phyloP scores from a whole-genome alignment of 2,113 vertebrate genomes.

The Bettongia penicillata region DNA sequence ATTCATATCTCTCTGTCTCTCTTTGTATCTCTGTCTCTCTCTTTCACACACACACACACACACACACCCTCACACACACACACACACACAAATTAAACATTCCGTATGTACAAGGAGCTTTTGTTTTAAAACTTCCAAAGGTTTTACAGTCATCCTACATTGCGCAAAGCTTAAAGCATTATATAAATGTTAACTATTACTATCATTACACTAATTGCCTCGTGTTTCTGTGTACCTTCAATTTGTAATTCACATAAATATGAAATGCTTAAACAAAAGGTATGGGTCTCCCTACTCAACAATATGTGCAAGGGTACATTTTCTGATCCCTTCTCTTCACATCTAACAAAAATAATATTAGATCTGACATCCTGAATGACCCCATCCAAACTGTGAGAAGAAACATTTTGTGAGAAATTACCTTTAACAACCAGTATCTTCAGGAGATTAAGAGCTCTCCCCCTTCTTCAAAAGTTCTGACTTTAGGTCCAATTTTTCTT shows the following conservation, averaged over 20 bases:
- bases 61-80: neutral
- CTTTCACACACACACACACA: neutral
- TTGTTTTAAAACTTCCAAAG: neutral
- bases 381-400: neutral
- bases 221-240: neutral
- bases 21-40: neutral
- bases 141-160: neutral
- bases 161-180: neutral
- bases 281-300: neutral
- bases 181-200: neutral
- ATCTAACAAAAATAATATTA: neutral
- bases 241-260: neutral
- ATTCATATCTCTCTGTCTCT: neutral
- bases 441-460: too few species aligned
- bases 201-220: neutral
- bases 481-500: too few species aligned
- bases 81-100: neutral
- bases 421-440: too few species aligned
- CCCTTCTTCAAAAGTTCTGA: too few species aligned
- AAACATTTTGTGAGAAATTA: neutral
- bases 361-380: neutral
- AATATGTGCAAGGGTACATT: neutral
- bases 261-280: neutral
- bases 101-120: neutral
- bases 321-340: neutral